Evolutionary conservation across 2,797 vertebrate genomes (phyloP), one percentile per base, ranked within the genome.

Genomic region (Lagorchestes hirsutus): DNA sequence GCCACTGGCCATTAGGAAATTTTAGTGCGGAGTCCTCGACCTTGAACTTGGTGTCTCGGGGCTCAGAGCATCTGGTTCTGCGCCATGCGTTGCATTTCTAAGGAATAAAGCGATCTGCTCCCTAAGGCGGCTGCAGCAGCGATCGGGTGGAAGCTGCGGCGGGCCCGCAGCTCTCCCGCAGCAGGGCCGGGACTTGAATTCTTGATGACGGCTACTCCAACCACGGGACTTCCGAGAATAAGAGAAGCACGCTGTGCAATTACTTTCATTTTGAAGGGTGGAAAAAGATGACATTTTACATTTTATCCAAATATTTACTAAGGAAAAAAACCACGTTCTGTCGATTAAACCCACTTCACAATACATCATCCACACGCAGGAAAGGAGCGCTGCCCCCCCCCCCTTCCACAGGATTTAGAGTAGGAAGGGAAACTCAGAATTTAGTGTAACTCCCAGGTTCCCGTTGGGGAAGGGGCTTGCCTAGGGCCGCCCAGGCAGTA

Each of bases 261-360:
- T n/a, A 34, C 92, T 90, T 91, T 90, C 46, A 92, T 40, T 91
- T 57, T 90, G 90, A 62, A 57, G 11, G 54, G 1, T 91, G 59
- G n/a, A 56, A 97, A 55, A 92, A 95, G 18, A 59, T 91, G 94
- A 93, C 94, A 95, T 95, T 94, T 97, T 95, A 95, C 58, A 24
- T 94, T 96, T 54, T 31, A 91, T n/a, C 40, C 92, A 95, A 97
- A 96, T 95, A 93, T 95, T 96, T 96, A 95, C 28, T 93, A 55
- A 93, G 52, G 40, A 56, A 95, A 46, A 46, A 46, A 46, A 9
- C 16, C 40, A 59, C 92, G 58, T 92, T 96, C 96, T 92, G 56
- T 91, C 95, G 52, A 59, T 93, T 94, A 95, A 96, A 94, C 87
- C 52, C 95, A 55, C 29, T 93, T 93, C 95, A 94, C 67, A 62